Evolutionary conservation across 2,113 vertebrate genomes (phyloP).

Genomic region (Xyrauchen texanus): DNA sequence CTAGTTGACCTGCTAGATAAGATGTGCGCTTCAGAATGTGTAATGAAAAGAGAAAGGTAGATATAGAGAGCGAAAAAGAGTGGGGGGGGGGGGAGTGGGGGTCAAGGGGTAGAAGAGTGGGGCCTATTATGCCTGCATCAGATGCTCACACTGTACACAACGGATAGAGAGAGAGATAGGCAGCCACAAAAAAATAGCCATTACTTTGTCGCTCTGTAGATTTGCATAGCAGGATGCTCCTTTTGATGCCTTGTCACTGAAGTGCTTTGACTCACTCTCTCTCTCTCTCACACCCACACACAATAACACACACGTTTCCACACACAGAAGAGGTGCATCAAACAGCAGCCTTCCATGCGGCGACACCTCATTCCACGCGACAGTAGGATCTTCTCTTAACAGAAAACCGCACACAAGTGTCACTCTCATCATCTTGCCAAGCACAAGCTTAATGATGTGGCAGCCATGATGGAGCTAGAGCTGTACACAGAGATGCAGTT

Average conservation of each 20-base stretch:
- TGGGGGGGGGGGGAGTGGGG: constrained; percentile 43
- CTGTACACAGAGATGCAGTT: constrained; percentile 31
- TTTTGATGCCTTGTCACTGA: constrained; percentile 30
- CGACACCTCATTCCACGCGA: constrained; percentile 32
- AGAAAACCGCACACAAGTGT: constrained; percentile 42
- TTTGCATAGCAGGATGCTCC: constrained; percentile 8
- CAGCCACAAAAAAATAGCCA: constrained; percentile 32
- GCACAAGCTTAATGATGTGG: constrained; percentile 51
- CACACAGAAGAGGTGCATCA: constrained; percentile 12
- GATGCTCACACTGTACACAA: constrained; percentile 13
- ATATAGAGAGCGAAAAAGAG: constrained; percentile 4
- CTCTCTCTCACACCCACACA: constrained; percentile 9
- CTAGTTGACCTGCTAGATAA: constrained; percentile 78
- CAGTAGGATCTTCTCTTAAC: constrained; percentile 30
- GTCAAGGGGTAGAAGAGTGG: constrained; percentile 20
- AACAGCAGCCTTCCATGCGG: constrained; percentile 5
- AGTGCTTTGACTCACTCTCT: constrained; percentile 16
- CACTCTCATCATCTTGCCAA: constrained; percentile 49
- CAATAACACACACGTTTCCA: background rate
- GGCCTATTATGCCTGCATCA: constrained; percentile 29
- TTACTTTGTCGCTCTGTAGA: constrained; percentile 26
- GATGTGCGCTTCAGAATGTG: constrained; percentile 81
- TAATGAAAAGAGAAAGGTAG: constrained; percentile 70
- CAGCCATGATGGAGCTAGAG: constrained; percentile 47
- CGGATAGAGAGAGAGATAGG: constrained; percentile 2